Evolutionary conservation across 2,113 vertebrate genomes (phyloP), one percentile per base, ranked within the genome.

Genomic region (Hymenochirus boettgeri): DNA sequence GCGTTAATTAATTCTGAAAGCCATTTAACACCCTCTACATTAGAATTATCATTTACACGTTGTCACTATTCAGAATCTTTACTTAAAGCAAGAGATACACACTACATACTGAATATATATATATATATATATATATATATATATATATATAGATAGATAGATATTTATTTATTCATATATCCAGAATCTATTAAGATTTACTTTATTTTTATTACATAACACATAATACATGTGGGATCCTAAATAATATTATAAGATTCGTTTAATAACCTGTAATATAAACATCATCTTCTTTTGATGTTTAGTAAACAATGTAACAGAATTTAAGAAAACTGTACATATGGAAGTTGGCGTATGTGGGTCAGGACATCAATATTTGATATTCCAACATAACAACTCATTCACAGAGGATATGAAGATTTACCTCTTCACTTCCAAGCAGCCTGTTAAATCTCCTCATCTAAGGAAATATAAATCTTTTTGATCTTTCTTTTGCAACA

Each of bases 301-400:
- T 48, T 69, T 60, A 69, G 24, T 39, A 60, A 45, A 19, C 65
- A 23, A n/a, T 35, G 46, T 23, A n/a, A 31, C 22, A 4, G 56
- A 25, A 60, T 42, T 54, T 45, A 17, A 60, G 19, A 23, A 60
- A 60, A 58, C 33, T 19, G 46, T 66, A 52, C 64, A 67, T 29
- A 69, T 60, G 23, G n/a, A 59, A 53, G 25, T 48, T 69, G 65
- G 56, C 65, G 60, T 69, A 69, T 69, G 51, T 69, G 65, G 65
- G 65, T 69, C 65, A 69, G 3, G 25, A 21, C 65, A 60, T 69
- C 47, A 60, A 60, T 69, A 60, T 60, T 69, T 69, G 46, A 62
- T 69, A 53, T 60, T 69, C 56, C 19, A 60, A 69, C 56, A 69
- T 60, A 48, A 45, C 47, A 69, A 60, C 48, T 42, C 33, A 53